phyloP scores from a whole-genome alignment of 2,888 invertebrate species.

The Gibbula magus region DNA sequence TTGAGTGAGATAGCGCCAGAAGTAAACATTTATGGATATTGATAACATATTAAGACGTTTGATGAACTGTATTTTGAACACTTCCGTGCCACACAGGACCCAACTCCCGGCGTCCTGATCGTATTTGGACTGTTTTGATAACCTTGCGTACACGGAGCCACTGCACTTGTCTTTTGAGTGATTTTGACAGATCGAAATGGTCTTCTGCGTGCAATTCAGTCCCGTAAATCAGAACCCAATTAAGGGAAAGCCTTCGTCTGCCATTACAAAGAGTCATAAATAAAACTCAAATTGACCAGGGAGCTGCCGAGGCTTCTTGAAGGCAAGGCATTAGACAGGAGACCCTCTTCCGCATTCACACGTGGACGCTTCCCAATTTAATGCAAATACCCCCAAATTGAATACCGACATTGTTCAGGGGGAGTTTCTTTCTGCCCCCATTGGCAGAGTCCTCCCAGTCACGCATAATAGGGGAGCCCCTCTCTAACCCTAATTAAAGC shows the following conservation, averaged over 20 bases:
- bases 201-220: not conserved
- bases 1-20: not conserved
- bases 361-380: not conserved
- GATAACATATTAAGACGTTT: not conserved
- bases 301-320: not conserved
- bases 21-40: not conserved
- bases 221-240: constrained; percentile 4
- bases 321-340: not conserved
- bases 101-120: not conserved
- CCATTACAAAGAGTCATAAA: not conserved
- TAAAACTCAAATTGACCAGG: not conserved
- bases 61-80: not conserved
- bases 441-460: not conserved
- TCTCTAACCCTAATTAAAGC: not conserved
- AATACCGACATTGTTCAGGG: constrained; percentile 3
- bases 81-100: not conserved
- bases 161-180: not conserved
- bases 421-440: not conserved
- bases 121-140: not conserved
- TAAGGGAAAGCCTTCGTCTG: not conserved
- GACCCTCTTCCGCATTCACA: not conserved
- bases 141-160: not conserved
- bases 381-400: constrained; percentile 7
- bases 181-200: constrained; percentile 13
- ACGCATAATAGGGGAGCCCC: not conserved